Conservation (phyloP, 2,113 vertebrate genomes). For the Eonycteris spelaea region DNA sequence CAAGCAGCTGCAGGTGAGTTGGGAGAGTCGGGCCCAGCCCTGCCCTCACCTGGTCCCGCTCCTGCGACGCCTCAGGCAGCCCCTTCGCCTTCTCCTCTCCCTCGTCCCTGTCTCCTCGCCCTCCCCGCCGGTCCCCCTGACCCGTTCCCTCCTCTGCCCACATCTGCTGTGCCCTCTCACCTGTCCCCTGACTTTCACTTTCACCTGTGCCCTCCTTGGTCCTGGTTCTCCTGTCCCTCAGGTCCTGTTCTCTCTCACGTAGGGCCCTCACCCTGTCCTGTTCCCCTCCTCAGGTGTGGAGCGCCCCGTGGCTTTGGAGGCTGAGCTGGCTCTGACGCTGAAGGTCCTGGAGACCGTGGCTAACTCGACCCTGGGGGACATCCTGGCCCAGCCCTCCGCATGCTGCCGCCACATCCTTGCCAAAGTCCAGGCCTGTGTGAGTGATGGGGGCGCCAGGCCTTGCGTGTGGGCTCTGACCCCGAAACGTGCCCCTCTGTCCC, state of each 20-base stretch:
- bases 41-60: neutral
- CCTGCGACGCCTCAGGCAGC: neutral
- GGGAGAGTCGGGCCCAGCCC: neutral
- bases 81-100: neutral
- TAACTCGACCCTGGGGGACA: fast-evolving
- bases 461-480: neutral
- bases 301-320: neutral
- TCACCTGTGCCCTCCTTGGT: neutral
- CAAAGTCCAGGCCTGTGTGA: slow-evolving; percentile 47
- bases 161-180: neutral
- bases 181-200: neutral
- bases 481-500: too few species aligned
- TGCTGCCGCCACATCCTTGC: neutral
- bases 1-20: neutral
- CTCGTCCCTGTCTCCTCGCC: neutral
- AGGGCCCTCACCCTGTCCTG: neutral
- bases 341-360: neutral
- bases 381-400: neutral
- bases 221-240: too few species aligned
- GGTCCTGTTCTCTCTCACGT: neutral
- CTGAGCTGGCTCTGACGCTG: slow-evolving; percentile 30
- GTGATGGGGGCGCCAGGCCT: neutral
- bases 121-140: neutral
- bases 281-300: slow-evolving; percentile 12
- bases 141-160: too few species aligned